These are phyloP conservation scores for Pammene aurita DNA, from an alignment of 2,888 invertebrate species.

Conservation along the genomic window DNA sequence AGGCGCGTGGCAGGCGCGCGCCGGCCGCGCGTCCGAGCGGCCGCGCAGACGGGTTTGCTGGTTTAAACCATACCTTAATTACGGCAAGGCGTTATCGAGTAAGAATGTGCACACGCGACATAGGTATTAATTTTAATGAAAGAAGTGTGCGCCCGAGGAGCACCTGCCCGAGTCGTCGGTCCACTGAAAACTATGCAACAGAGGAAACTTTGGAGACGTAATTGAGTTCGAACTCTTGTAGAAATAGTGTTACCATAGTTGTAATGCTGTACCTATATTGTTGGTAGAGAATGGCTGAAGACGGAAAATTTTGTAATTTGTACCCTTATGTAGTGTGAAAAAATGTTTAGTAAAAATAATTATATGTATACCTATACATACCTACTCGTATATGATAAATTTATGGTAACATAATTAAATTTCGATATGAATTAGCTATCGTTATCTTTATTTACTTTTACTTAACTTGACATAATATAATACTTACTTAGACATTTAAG, in stretches of 20 bases:
- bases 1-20: conserved; percentile 71
- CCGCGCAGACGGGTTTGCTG: conserved; percentile 58
- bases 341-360: too few species aligned
- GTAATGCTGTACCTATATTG: neutral
- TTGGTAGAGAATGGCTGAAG: neutral
- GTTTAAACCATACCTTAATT: conserved; percentile 78
- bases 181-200: conserved; percentile 69
- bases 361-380: too few species aligned
- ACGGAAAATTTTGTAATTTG: too few species aligned
- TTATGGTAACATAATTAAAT: too few species aligned
- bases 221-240: conserved; percentile 4
- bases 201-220: conserved; percentile 47
- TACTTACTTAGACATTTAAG: too few species aligned
- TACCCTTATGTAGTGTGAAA: too few species aligned
- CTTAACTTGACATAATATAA: too few species aligned
- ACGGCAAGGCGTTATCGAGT: conserved; percentile 81
- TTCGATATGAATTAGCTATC: too few species aligned
- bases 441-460: too few species aligned
- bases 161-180: conserved; percentile 77
- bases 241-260: neutral
- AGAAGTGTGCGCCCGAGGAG: conserved; percentile 77
- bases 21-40: conserved; percentile 39
- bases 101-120: conserved; percentile 84
- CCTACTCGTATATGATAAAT: too few species aligned
- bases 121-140: conserved; percentile 84